Evolutionary conservation across 2,888 invertebrate species (phyloP).

Genomic region (Megalurothrips usitatus): DNA sequence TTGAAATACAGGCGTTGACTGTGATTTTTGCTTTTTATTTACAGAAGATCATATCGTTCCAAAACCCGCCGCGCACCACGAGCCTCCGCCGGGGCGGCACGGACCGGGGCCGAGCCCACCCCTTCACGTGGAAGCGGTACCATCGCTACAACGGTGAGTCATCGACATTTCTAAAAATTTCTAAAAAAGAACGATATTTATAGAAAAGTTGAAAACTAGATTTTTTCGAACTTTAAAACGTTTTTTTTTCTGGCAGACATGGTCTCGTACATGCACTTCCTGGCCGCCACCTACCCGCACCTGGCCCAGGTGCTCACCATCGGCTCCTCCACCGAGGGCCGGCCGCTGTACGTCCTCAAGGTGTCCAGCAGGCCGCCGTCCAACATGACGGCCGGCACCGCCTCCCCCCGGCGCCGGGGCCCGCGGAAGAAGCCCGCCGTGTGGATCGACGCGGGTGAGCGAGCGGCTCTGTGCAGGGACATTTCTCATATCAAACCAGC

Average conservation of each 20-base stretch:
- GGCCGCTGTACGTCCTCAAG: slow-evolving; percentile 66
- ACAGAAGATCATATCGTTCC: not conserved
- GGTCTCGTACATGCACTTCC: slow-evolving; percentile 61
- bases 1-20: too few species aligned
- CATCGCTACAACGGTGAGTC: slow-evolving; percentile 58
- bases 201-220: too few species aligned
- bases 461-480: not conserved
- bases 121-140: slow-evolving; percentile 67
- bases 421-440: slow-evolving; percentile 58
- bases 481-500: too few species aligned
- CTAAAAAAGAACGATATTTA: too few species aligned
- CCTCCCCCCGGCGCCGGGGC: not conserved
- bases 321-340: slow-evolving; percentile 67
- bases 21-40: not conserved
- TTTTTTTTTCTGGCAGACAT: slow-evolving; percentile 57
- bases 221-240: too few species aligned
- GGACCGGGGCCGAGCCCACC: slow-evolving; percentile 51
- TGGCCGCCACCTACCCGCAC: slow-evolving; percentile 61
- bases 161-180: too few species aligned
- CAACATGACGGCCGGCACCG: not conserved
- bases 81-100: not conserved
- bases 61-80: not conserved
- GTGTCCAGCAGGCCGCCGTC: slow-evolving; percentile 54
- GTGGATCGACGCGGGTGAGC: slow-evolving; percentile 72
- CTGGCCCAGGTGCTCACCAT: slow-evolving; percentile 64